Base-by-base conservation (phyloP, 2,888 invertebrate species). In the Macroteleia sp. region DNA sequence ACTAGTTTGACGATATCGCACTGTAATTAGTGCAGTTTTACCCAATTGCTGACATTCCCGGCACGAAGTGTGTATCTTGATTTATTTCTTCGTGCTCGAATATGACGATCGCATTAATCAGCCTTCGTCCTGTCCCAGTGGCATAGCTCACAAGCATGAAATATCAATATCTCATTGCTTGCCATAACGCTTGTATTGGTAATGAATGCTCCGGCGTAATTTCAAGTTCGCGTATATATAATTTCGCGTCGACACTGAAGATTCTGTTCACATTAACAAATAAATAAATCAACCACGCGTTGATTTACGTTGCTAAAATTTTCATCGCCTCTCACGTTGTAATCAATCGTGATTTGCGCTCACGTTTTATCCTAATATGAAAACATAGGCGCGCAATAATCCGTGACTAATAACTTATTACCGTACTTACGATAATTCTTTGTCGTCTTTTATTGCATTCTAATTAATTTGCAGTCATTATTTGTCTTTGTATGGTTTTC, bases 111-210 rank as follows among this genome's bases (percentile, higher is more conserved):
- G 32, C 77, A 62, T 77, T 67, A 71, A 73, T 77, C 66, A 77
- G 59, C 59, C 48, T 44, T 41, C 42, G 30, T 32, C 34, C 12
- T 67, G 46, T 75, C 62, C 69, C 66, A 59, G 42, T 50, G 64
- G 42, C 69, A 46, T 42, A 48, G 46, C 57, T 57, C 50, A 14
- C 59, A 50, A 71, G 64, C 66, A 77, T 32, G 77, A 77, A 73
- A 73, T 78, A 78, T 74, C 77, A 73, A 78, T 70, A 78, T 74
- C 64, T 70, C 64, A 52, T 59, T 52, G 67, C 77, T 41, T 48
- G 48, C 62, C 41, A 39, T 57, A 66, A 52, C 59, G 70, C 67
- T 52, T 48, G 59, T 64, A 64, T 64, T 17, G 64, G 64, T 78
- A 74, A 74, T 74, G 64, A 78, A 78, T 74, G 59, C 61, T 48